Percentiles rank a stretch among this genome's conserved stretches.
Conservation (phyloP, 2,888 invertebrate species). For the Zootermopsis nevadensis region DNA sequence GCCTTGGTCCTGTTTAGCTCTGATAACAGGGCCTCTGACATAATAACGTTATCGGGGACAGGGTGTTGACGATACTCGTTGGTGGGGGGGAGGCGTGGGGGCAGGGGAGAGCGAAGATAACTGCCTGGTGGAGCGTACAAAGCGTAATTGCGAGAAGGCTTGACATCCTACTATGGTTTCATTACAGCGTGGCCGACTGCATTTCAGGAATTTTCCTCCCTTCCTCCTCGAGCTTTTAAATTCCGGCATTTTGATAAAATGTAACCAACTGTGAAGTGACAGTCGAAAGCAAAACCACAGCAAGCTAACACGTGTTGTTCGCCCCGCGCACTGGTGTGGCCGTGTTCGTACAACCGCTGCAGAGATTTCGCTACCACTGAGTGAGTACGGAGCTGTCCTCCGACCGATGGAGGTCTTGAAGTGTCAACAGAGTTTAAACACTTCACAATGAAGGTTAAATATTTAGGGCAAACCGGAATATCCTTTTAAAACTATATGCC, state of each 20-base stretch:
- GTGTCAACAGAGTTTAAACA: too few relatives aligned
- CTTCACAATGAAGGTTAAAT: too few relatives aligned
- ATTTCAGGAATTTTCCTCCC: background rate
- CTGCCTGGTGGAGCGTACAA: background rate
- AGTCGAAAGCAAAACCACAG: background rate
- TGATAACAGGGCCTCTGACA: too few relatives aligned
- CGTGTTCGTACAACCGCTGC: too few relatives aligned
- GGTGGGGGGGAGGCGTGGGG: background rate
- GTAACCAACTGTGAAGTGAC: constrained; percentile 1
- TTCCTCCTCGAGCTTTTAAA: background rate
- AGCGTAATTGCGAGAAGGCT: background rate
- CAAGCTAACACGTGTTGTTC: background rate
- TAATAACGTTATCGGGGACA: background rate
- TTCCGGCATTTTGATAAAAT: background rate
- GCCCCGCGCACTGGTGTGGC: too few relatives aligned
- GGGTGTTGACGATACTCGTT: background rate
- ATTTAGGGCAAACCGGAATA: too few relatives aligned
- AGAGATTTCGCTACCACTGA: too few relatives aligned
- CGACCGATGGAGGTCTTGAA: too few relatives aligned
- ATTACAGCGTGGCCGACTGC: background rate
- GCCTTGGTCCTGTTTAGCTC: too few relatives aligned
- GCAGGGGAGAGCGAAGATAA: background rate
- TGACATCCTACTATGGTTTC: background rate
- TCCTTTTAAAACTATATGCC: too few relatives aligned
- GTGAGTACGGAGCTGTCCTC: too few relatives aligned